Percentiles rank a stretch among this genome's conserved stretches.
Evolutionary conservation across 2,888 invertebrate species (phyloP).

Genomic region (Metalampra italica): DNA sequence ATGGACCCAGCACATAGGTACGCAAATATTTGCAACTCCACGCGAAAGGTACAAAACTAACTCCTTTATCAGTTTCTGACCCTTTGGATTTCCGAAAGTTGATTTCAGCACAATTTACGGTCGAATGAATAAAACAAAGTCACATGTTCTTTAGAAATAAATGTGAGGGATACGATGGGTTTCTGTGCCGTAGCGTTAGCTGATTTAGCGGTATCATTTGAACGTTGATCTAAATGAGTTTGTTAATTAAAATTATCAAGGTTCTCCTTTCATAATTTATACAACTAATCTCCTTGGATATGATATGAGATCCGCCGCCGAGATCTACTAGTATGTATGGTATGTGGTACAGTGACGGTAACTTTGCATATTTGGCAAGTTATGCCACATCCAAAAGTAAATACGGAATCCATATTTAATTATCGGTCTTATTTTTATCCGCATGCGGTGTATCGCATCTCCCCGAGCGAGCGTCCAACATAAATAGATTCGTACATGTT

Average conservation of each 20-base stretch:
- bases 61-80: conserved; percentile 45
- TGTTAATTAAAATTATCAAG: neutral
- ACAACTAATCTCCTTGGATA: neutral
- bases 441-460: conserved; percentile 22
- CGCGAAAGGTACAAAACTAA: conserved; percentile 42
- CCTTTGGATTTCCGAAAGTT: conserved; percentile 45
- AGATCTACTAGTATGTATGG: too few species aligned
- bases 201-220: neutral
- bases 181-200: neutral
- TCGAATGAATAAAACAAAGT: conserved; percentile 50
- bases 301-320: too few species aligned
- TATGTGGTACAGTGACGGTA: too few species aligned
- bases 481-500: conserved; percentile 73
- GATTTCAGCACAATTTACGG: conserved; percentile 47
- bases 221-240: neutral
- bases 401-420: neutral
- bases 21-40: conserved; percentile 38
- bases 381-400: too few species aligned
- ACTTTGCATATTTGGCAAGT: too few species aligned
- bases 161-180: conserved; percentile 1
- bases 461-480: conserved; percentile 56
- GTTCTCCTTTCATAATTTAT: too few species aligned
- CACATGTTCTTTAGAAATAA: conserved; percentile 3
- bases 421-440: neutral
- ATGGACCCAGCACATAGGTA: conserved; percentile 46